Base-by-base conservation (phyloP, 2,113 vertebrate genomes). In the Phyllopteryx taeniolatus region DNA sequence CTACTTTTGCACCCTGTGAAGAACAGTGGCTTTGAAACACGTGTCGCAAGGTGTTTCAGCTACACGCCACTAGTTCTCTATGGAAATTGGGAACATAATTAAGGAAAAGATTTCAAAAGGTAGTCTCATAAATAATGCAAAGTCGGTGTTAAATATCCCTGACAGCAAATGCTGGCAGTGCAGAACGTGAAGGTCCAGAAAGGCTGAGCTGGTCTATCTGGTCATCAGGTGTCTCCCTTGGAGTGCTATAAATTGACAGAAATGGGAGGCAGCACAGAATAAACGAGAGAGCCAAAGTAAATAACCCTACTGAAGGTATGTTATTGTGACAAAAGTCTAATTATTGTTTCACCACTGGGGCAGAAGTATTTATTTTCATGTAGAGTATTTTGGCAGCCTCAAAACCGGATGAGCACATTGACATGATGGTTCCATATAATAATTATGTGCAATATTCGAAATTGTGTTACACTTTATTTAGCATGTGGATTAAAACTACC, bases 61-160 rank as follows among this genome's bases (percentile, higher is more conserved):
- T 20, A 19, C 31, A 74, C 71, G 17, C 49, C 53, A 12, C 57
- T 8, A 73, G 74, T 73, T 67, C 73, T 83, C 71, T 75, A 85
- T 87, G 84, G 86, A 90, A 87, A 89, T 91, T 83, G 85, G 68
- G 68, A 83, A 88, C 83, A 90, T 91, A 92, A 90, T 91, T 89
- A 91, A 84, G 79, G 79, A 86, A 85, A 85, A 80, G 79, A 76
- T 91, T 90, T 89, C 80, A 89, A 86, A 61, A 82, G 83, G 83
- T 85, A 83, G 83, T 78, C 91, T 91, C 89, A 93, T 93, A 92
- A 92, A 92, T 92, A 93, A 92, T 92, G 91, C 84, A 91, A 88
- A 89, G 90, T 86, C 53, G 44, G 73, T 76, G 87, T 83, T 91
- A 88, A 91, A 90, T 87, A 83, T 85, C 77, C 87, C 89, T 90